Evolutionary conservation across 2,797 vertebrate genomes (phyloP).

Genomic region (Mus minutoides): DNA sequence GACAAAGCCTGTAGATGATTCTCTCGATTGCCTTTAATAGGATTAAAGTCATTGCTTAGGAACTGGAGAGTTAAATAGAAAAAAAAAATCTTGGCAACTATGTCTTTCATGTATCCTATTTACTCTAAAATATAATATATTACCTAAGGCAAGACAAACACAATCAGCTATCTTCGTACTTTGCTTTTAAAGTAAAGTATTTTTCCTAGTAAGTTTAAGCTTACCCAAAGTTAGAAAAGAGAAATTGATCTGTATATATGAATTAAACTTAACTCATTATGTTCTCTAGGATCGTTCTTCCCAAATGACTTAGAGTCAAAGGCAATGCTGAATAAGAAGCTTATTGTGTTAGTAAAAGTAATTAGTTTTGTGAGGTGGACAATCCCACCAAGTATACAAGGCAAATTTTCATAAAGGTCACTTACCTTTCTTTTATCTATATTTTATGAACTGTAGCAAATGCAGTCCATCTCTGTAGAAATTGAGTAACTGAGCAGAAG

Average conservation of each 20-base stretch:
- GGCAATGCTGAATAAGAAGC: not conserved
- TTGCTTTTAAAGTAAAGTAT: slow-evolving; percentile 42
- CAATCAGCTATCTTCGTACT: slow-evolving; percentile 79
- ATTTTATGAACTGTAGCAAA: slow-evolving; percentile 44
- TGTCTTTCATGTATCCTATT: slow-evolving; percentile 89
- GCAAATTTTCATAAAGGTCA: not conserved
- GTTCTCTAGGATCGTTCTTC: not conserved
- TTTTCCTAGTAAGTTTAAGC: slow-evolving; percentile 17
- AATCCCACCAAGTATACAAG: slow-evolving; percentile 30
- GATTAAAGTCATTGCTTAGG: slow-evolving; percentile 95
- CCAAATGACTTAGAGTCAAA: not conserved
- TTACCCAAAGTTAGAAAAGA: slow-evolving; percentile 48
- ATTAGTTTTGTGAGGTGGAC: not conserved
- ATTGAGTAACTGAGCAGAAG: not conserved
- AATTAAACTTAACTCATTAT: slow-evolving; percentile 44
- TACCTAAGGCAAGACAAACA: slow-evolving; percentile 82
- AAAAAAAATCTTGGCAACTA: slow-evolving; percentile 94
- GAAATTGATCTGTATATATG: not conserved
- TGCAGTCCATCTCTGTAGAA: not conserved
- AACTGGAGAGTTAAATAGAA: slow-evolving; percentile 93
- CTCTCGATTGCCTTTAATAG: slow-evolving; percentile 97
- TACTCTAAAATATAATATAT: slow-evolving; percentile 92
- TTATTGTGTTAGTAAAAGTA: not conserved
- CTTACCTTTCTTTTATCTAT: not conserved
- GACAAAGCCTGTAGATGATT: slow-evolving; percentile 93